Evolutionary conservation across 2,113 vertebrate species (phyloP).

Genomic region (Echinops telfairi): DNA sequence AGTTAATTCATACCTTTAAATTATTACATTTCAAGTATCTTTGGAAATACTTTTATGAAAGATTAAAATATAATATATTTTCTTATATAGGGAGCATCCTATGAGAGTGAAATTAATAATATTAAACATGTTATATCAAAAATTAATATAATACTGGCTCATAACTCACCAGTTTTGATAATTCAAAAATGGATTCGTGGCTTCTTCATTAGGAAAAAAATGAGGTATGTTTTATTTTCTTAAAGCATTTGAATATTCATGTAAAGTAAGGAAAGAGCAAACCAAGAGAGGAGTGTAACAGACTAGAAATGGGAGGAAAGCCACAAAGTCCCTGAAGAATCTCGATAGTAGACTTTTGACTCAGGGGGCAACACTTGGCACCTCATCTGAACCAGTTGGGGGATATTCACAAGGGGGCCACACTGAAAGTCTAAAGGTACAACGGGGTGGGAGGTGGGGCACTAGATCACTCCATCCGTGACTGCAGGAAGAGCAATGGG

Average conservation of each 20-base stretch:
- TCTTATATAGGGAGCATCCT: constrained; percentile 81
- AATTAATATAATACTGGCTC: constrained; percentile 86
- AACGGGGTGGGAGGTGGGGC: too few species aligned
- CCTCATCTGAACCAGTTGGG: too few species aligned
- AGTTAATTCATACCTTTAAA: neutral
- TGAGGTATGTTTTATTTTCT: constrained; percentile 83
- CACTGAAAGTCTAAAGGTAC: too few species aligned
- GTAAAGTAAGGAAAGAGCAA: too few species aligned
- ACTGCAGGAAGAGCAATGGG: too few species aligned
- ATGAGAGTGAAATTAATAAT: constrained; percentile 81
- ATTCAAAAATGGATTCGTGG: constrained; percentile 89
- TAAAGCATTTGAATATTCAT: constrained; percentile 4
- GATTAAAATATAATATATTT: constrained; percentile 53
- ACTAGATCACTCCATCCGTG: too few species aligned
- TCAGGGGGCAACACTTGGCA: too few species aligned
- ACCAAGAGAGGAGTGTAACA: too few species aligned
- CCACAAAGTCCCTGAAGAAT: too few species aligned
- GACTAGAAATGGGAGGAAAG: too few species aligned
- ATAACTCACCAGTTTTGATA: constrained; percentile 87
- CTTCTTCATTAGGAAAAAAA: constrained; percentile 84
- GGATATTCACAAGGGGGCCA: too few species aligned
- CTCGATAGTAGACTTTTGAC: too few species aligned
- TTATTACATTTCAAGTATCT: constrained; percentile 44
- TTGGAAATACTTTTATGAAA: constrained; percentile 51
- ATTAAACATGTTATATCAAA: constrained; percentile 82